These are phyloP conservation scores for Mormyrops boulengeri DNA, from an alignment of 2,797 vertebrate genomes.

Conservation along the genomic window DNA sequence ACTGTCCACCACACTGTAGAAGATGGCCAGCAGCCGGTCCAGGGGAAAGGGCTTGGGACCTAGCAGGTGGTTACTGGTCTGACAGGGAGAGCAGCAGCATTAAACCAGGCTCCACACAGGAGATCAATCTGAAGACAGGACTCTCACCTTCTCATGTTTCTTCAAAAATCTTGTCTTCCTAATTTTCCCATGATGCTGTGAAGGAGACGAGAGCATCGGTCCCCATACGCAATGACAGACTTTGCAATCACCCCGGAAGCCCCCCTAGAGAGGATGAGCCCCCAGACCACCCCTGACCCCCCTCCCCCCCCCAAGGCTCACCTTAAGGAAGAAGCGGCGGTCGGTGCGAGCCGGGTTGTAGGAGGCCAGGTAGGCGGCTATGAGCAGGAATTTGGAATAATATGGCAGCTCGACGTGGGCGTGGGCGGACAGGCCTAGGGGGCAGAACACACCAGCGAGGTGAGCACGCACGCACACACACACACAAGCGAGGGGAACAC, in stretches of 20 bases:
- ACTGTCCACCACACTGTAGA: conserved; percentile 93
- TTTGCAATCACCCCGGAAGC: background rate
- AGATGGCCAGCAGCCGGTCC: conserved; percentile 87
- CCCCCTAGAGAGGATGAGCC: background rate
- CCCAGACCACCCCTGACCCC: background rate
- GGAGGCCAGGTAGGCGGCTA: conserved; percentile 91
- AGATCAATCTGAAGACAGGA: background rate
- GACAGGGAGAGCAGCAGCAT: conserved; percentile 22
- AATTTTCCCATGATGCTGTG: conserved; percentile 91
- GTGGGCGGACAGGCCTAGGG: conserved; percentile 70
- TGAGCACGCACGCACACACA: background rate
- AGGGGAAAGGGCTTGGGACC: conserved; percentile 91
- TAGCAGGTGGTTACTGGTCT: conserved; percentile 95
- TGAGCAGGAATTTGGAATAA: conserved; percentile 95
- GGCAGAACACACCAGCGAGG: background rate
- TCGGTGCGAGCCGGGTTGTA: conserved; percentile 94
- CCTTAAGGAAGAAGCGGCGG: conserved; percentile 95
- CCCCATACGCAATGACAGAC: background rate
- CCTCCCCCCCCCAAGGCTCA: conserved; percentile 37
- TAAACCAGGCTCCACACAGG: background rate
- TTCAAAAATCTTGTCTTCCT: conserved; percentile 87
- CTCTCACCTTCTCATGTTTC: conserved; percentile 88
- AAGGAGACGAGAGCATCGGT: conserved; percentile 26
- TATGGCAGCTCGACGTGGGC: conserved; percentile 89
- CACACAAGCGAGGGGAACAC: too few relatives aligned